Conservation (phyloP, 1,140 invertebrate species). For the Drosophila ohnishii region DNA sequence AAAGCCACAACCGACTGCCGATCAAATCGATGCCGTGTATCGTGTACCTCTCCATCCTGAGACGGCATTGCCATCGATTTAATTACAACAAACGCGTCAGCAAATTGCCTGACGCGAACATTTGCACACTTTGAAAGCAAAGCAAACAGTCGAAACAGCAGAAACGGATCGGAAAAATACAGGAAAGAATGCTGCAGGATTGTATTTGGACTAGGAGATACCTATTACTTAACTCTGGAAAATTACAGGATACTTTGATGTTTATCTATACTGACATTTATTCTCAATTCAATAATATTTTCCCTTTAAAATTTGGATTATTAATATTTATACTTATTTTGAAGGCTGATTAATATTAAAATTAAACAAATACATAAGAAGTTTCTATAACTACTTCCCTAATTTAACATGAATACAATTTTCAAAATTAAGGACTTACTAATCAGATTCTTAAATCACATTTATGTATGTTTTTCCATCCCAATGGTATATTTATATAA, state of each 20-base stretch:
- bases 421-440: no score
- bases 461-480: no score
- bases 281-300: no score
- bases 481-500: background rate
- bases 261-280: no score
- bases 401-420: no score
- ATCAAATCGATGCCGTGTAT: constrained; percentile 73
- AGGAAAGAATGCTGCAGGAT: constrained; percentile 2
- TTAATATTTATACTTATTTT: no score
- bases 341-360: no score
- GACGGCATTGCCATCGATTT: constrained; percentile 70
- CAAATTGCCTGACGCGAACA: constrained; percentile 81
- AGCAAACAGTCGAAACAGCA: constrained; percentile 54
- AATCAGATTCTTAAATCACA: no score
- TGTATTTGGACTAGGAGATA: constrained; percentile 7
- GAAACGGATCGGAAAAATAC: constrained; percentile 35
- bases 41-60: constrained; percentile 52
- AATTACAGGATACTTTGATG: background rate
- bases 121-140: constrained; percentile 79
- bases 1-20: constrained; percentile 46
- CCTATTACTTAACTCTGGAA: background rate
- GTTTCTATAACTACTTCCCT: no score
- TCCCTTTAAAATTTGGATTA: no score
- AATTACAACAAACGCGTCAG: constrained; percentile 81
- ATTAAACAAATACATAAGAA: no score